A percentile compares a stretch with the other conserved stretches of the same genome.
phyloP scores from a whole-genome alignment of 2,888 invertebrate genomes.

The Achlya flavicornis region DNA sequence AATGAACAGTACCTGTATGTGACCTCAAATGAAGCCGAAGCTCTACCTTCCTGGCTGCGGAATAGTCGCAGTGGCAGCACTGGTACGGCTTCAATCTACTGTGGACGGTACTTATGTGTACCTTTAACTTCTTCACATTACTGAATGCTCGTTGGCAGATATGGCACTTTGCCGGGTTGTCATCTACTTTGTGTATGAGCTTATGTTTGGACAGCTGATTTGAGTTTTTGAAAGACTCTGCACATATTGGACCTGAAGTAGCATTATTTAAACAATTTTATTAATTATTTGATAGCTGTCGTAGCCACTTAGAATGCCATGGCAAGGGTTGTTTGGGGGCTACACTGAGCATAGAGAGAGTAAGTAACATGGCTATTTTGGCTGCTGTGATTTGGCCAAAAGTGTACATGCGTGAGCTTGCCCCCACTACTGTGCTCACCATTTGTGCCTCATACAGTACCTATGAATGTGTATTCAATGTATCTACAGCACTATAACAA shows the following conservation, averaged over 20 bases:
- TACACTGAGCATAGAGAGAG: too few species aligned
- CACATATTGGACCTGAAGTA: slow-evolving; percentile 84
- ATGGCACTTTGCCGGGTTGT: slow-evolving; percentile 71
- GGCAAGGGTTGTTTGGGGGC: too few species aligned
- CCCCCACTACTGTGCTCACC: too few species aligned
- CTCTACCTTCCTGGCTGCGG: slow-evolving; percentile 86
- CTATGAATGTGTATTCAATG: too few species aligned
- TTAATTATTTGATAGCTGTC: not conserved
- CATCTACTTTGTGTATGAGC: slow-evolving; percentile 80
- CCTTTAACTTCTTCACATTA: slow-evolving; percentile 76
- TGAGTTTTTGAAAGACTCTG: slow-evolving; percentile 90
- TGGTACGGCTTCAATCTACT: slow-evolving; percentile 86
- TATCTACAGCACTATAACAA: not conserved
- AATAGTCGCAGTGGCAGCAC: slow-evolving; percentile 87
- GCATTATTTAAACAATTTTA: not conserved
- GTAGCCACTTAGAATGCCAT: too few species aligned
- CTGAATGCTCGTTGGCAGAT: slow-evolving; percentile 85
- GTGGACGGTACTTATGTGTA: slow-evolving; percentile 86
- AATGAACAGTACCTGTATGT: slow-evolving; percentile 85
- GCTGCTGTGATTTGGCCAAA: too few species aligned
- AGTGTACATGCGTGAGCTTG: too few species aligned
- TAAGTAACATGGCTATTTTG: too few species aligned
- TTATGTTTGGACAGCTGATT: slow-evolving; percentile 92
- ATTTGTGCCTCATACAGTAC: too few species aligned
- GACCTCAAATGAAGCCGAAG: slow-evolving; percentile 87